Base-by-base conservation (phyloP, 92 coral and sea anemone species). In the Zoanthus sansibaricus region DNA sequence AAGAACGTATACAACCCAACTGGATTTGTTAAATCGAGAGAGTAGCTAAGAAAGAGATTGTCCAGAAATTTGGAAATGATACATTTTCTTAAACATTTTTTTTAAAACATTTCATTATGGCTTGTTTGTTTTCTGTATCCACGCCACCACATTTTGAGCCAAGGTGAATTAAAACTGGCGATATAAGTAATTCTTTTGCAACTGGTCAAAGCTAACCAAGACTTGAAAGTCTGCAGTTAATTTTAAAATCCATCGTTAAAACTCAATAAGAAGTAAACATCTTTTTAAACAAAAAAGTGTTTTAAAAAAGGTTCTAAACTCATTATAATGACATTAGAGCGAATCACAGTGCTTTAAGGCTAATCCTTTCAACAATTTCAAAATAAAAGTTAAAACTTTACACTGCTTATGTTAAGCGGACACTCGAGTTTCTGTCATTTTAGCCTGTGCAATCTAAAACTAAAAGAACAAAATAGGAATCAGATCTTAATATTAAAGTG, bases 381-480 rank as follows among this genome's bases (percentile, higher is more conserved):
- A 64, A 66, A 47, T 66, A 67, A 21, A 62, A 45, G 14, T 12
- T 11, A 67, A 21, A 62, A 45, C 25, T 12, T 11, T 46, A 12
- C 17, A 18, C 17, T 54, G 0, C 67, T 54, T 46, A 21, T 21
- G 45, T 76, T 32, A 76, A 76, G 47, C 31, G 52, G 54, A 48
- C 58, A 20, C 68, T 76, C 18, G 17, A 52, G 45, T 76, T 7
- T 16, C 25, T 54, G 47, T 76, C 68, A 54, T 48, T 15, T 52
- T 76, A 76, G 25, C 11, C 33, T 56, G 18, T 31, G 3, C 33
- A 2, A 11, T 16, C 18, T 15, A 37, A 37, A 37, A 37, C 42
- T 37, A 37, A 75, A 75, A 75, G 2, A 75, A 45, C 82, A 68
- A 76, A 54, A 76, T 54, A n/a, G 13, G 14, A 51, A 62, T 62